These are phyloP conservation scores for Bufo bufo DNA, from an alignment of 2,113 vertebrate genomes.

Conservation along the genomic window DNA sequence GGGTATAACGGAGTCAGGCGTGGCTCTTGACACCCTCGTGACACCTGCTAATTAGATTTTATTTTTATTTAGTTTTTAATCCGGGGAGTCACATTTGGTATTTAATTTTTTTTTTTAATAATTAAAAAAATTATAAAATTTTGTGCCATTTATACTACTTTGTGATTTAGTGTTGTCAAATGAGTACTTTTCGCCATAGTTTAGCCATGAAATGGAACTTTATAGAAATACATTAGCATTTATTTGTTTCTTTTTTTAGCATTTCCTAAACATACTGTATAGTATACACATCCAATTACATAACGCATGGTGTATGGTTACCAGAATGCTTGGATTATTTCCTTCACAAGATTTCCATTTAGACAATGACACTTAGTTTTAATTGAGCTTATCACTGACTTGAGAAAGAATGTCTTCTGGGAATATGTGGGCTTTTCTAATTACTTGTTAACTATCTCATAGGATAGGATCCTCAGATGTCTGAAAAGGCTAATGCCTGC, in stretches of 20 bases:
- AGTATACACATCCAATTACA: neutral
- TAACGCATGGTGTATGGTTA: neutral
- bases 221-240: too few species aligned
- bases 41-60: too few species aligned
- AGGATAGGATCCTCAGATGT: conserved; percentile 54
- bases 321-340: neutral
- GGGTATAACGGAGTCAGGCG: too few species aligned
- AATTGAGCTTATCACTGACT: neutral
- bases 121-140: too few species aligned
- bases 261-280: neutral
- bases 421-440: conserved; percentile 46
- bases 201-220: too few species aligned
- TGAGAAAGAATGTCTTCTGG: neutral
- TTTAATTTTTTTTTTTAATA: too few species aligned
- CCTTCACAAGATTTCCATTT: neutral
- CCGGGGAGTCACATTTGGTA: too few species aligned
- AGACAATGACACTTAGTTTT: neutral
- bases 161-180: too few species aligned
- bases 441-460: conserved; percentile 45
- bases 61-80: too few species aligned
- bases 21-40: too few species aligned
- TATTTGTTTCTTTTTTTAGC: neutral
- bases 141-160: too few species aligned
- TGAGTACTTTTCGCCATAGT: too few species aligned
- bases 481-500: conserved; percentile 51